Conservation (phyloP, 2,113 vertebrate species). For the Rhagologus leucostigma region DNA sequence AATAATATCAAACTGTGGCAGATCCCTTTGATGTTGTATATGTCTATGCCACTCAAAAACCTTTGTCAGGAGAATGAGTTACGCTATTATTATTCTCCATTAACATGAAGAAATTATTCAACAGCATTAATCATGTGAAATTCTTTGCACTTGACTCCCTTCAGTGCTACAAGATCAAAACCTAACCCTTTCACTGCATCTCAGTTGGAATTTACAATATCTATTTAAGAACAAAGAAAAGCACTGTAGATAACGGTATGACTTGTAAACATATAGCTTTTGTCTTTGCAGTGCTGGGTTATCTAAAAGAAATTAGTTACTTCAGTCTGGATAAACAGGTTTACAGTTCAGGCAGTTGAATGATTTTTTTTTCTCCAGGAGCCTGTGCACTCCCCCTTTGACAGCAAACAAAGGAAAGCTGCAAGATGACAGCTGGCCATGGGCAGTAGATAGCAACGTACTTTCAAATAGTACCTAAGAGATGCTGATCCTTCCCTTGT, state of each 20-base stretch:
- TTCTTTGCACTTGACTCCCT: background rate
- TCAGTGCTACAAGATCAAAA: background rate
- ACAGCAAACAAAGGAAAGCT: background rate
- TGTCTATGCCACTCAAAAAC: background rate
- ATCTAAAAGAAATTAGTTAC: background rate
- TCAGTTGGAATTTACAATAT: background rate
- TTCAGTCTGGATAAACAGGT: background rate
- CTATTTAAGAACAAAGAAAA: background rate
- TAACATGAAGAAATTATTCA: conserved; percentile 1
- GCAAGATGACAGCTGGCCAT: background rate
- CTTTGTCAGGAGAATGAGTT: background rate
- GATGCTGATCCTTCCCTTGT: background rate
- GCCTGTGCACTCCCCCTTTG: background rate
- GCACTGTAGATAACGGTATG: background rate
- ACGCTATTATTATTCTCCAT: background rate
- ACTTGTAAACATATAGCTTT: background rate
- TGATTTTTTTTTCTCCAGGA: background rate
- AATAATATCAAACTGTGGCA: background rate
- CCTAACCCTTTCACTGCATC: background rate
- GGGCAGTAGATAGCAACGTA: background rate
- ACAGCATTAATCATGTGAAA: background rate
- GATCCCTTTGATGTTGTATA: background rate
- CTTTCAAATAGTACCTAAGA: background rate
- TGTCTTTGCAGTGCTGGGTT: background rate
- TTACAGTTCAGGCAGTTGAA: background rate